phyloP scores from a whole-genome alignment of 1,140 invertebrate genomes.

The Phthorimaea operculella region DNA sequence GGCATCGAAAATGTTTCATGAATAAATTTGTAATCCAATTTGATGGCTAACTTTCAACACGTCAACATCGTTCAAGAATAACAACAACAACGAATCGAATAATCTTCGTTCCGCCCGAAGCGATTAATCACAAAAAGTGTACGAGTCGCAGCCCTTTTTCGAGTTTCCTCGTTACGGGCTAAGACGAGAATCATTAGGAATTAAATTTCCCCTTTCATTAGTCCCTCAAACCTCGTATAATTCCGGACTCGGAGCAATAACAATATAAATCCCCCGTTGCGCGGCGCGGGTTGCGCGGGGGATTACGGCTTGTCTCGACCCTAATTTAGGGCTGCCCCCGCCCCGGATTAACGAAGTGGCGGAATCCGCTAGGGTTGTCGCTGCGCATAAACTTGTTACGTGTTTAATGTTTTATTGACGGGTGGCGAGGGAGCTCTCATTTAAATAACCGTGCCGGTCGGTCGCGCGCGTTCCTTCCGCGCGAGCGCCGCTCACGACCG shows the following conservation, averaged over 20 bases:
- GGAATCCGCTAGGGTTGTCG: conserved; percentile 66
- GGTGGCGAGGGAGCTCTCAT: conserved; percentile 56
- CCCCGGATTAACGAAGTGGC: conserved; percentile 66
- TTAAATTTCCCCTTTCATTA: conserved; percentile 69
- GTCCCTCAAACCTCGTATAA: conserved; percentile 68
- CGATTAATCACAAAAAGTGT: conserved; percentile 59
- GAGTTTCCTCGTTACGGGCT: conserved; percentile 65
- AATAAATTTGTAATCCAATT: conserved; percentile 64
- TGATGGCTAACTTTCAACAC: conserved; percentile 49
- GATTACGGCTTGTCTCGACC: conserved; percentile 67
- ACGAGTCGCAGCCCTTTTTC: conserved; percentile 61
- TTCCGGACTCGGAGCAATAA: conserved; percentile 67
- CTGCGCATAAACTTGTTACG: conserved; percentile 65
- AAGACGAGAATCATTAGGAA: conserved; percentile 68
- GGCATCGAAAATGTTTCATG: conserved; percentile 63
- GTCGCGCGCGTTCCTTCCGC: conserved; percentile 18
- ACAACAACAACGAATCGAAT: conserved; percentile 36
- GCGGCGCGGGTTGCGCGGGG: conserved; percentile 42
- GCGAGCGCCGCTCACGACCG: conserved; percentile 2
- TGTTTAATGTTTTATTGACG: conserved; percentile 67
- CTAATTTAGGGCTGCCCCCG: conserved; percentile 67
- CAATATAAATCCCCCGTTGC: conserved; percentile 68
- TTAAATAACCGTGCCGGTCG: conserved; percentile 50
- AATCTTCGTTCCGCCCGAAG: conserved; percentile 44
- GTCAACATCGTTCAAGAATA: conserved; percentile 20